These are phyloP conservation scores for Chloroclysta siterata DNA, from an alignment of 2,888 invertebrate species.

Conservation along the genomic window DNA sequence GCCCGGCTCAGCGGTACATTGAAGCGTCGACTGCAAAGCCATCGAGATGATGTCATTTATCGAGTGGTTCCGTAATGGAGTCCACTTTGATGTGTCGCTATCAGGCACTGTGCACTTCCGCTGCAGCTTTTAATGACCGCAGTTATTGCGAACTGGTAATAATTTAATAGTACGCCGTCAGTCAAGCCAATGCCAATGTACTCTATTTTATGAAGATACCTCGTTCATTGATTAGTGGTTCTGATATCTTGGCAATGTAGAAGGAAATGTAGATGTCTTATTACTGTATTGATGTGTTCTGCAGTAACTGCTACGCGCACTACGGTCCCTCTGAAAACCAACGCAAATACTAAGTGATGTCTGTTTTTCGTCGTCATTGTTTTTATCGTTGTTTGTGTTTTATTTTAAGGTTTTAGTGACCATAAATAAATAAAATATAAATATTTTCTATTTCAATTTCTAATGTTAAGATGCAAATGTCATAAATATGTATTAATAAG, in stretches of 20 bases:
- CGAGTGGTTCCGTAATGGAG: conserved; percentile 15
- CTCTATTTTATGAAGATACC: conserved; percentile 1
- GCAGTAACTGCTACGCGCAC: too few species aligned
- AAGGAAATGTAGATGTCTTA: neutral
- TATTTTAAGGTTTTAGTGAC: too few species aligned
- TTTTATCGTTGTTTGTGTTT: too few species aligned
- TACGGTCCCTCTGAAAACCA: too few species aligned
- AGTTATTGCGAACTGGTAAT: conserved; percentile 26
- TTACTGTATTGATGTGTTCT: too few species aligned
- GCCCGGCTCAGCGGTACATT: neutral
- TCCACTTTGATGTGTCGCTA: conserved; percentile 22
- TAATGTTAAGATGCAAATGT: too few species aligned
- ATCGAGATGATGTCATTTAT: conserved; percentile 1
- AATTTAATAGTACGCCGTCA: conserved; percentile 9
- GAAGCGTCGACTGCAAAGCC: neutral
- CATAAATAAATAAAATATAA: too few species aligned
- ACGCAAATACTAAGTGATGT: too few species aligned
- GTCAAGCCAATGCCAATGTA: conserved; percentile 4
- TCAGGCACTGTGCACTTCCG: conserved; percentile 26
- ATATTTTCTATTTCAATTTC: too few species aligned
- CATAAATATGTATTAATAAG: too few species aligned
- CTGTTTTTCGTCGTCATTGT: too few species aligned
- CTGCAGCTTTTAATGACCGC: conserved; percentile 11
- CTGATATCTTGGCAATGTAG: neutral
- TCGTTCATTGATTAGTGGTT: conserved; percentile 15